phyloP scores from a whole-genome alignment of 2,113 vertebrate species.

The Xenopus laevis region DNA sequence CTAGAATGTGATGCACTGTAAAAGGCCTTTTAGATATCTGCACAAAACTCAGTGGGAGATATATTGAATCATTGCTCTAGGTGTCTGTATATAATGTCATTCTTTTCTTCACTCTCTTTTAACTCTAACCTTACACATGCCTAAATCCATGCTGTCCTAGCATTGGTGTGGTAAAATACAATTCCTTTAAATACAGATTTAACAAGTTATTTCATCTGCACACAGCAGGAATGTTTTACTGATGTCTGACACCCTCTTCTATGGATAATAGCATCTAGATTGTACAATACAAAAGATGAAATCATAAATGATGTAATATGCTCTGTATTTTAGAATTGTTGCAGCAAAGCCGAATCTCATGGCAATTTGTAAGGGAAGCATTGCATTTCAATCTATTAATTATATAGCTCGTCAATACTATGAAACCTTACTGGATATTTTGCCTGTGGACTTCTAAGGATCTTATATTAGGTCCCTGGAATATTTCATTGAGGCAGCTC shows the following conservation, averaged over 20 bases:
- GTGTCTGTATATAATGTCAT: not conserved
- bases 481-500: constrained; percentile 1
- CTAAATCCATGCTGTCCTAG: not conserved
- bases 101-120: constrained; percentile 18
- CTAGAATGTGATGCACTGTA: constrained; percentile 22
- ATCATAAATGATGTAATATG: constrained; percentile 25
- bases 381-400: constrained; percentile 24
- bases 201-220: constrained; percentile 17
- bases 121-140: constrained; percentile 10
- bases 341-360: too few species aligned
- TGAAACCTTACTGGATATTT: constrained; percentile 16
- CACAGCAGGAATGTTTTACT: constrained; percentile 1
- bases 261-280: constrained; percentile 23
- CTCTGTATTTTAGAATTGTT: not conserved
- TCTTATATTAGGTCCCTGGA: constrained; percentile 13
- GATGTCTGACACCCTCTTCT: constrained; percentile 16
- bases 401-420: constrained; percentile 6
- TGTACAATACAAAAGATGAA: constrained; percentile 26
- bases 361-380: too few species aligned
- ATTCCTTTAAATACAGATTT: constrained; percentile 14
- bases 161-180: constrained; percentile 4
- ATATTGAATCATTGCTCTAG: constrained; percentile 12
- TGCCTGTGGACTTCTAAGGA: constrained; percentile 2
- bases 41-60: constrained; percentile 13
- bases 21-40: constrained; percentile 43